A percentile compares a stretch with the other conserved stretches of the same genome.
These are phyloP conservation scores for Morelia viridis DNA, from an alignment of 2,797 vertebrate genomes.

Conservation along the genomic window DNA sequence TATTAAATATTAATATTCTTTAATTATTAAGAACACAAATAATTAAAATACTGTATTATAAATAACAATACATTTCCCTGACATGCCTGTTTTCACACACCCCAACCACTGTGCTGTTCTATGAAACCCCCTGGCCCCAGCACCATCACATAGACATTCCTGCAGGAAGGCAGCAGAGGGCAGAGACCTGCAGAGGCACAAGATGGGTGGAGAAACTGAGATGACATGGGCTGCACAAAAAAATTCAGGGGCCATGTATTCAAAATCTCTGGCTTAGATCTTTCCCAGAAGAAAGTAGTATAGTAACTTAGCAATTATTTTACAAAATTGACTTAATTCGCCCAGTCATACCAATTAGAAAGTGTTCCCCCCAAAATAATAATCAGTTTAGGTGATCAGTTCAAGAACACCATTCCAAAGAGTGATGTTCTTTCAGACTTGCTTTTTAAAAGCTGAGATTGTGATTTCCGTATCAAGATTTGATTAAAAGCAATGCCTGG, in stretches of 20 bases:
- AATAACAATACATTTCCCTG: neutral
- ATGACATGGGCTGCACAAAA: neutral
- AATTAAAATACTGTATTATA: neutral
- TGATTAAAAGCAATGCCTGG: neutral
- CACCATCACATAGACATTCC: neutral
- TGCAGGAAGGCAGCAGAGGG: neutral
- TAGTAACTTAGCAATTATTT: neutral
- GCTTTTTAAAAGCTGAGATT: neutral
- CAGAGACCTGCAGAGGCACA: neutral
- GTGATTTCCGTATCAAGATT: neutral
- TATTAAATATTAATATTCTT: neutral
- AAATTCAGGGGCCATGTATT: neutral
- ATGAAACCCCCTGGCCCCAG: neutral
- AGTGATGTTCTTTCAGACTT: neutral
- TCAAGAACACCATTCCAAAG: neutral
- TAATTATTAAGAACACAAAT: neutral
- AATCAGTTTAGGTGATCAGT: neutral
- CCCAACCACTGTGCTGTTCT: neutral
- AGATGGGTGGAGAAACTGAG: neutral
- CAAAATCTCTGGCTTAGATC: rapidly evolving
- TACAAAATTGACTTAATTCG: neutral
- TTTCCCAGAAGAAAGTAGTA: slow-evolving; percentile 4
- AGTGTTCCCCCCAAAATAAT: neutral
- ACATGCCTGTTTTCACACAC: neutral
- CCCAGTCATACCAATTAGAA: neutral